Base-by-base conservation (phyloP, 2,113 vertebrate genomes). In the Callipepla squamata region DNA sequence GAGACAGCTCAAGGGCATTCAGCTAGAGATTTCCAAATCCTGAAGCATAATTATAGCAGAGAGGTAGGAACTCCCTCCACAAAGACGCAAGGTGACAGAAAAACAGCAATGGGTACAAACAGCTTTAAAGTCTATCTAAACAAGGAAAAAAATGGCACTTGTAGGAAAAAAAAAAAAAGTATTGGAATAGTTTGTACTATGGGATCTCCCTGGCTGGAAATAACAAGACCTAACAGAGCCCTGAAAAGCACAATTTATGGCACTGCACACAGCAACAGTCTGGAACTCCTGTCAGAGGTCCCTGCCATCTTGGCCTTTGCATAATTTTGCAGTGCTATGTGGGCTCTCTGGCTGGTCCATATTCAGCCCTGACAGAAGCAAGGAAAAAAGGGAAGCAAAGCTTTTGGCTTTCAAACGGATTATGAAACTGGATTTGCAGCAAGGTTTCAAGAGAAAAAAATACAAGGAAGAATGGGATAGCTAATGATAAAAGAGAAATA, bases 291-390 rank as follows among this genome's bases (percentile, higher is more conserved):
- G 16, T 30, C 36, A 87, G 48, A 88, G 40, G 10, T 50, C 36
- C 11, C n/a, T 76, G 30, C 13, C 70, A 66, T 5, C 12, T 19
- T 44, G 44, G 34, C 20, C 8, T 87, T 28, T 45, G 5, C 2
- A 38, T 4, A 5, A 22, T 70, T 72, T 51, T 79, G 28, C 3
- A 1, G 5, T 13, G 13, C 25, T 44, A 0, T 12, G 5, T 32
- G 80, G 28, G 10, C 20, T 15, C 81, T 11, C 20, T 72, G 57
- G 34, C 9, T 22, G 17, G 44, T 55, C 42, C 6, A 0, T 12
- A 15, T 59, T 81, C 38, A 45, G 45, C 36, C 6, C 16, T 25
- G 28, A 50, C 21, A 47, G 21, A 70, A 0, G 0, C 40, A 23
- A 8, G 26, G 25, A 28, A 63, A 40, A 62, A 62, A 28, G 28